Conservation (phyloP, 2,113 vertebrate genomes). For the Nibea albiflora region DNA sequence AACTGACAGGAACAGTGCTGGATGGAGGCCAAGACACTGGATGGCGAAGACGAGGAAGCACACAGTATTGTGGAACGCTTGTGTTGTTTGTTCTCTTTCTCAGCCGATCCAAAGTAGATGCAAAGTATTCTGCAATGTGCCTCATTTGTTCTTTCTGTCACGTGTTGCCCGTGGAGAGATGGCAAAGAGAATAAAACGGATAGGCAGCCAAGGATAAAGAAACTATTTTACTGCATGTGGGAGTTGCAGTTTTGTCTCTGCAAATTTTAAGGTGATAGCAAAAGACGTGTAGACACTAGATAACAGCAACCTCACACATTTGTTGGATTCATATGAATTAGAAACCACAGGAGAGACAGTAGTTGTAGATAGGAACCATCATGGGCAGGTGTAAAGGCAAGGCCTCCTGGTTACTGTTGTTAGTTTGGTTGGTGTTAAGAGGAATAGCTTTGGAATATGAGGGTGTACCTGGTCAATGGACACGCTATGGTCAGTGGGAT, state of each 20-base stretch:
- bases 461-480: slow-evolving; percentile 93
- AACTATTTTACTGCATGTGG: slow-evolving; percentile 50
- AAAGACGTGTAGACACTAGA: slow-evolving; percentile 47
- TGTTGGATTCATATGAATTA: slow-evolving; percentile 64
- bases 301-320: slow-evolving; percentile 26
- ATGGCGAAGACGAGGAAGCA: slow-evolving; percentile 77
- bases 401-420: slow-evolving; percentile 60
- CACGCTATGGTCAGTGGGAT: slow-evolving; percentile 92
- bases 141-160: slow-evolving; percentile 56
- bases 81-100: slow-evolving; percentile 67
- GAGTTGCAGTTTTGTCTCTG: slow-evolving; percentile 38
- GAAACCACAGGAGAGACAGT: slow-evolving; percentile 48
- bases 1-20: slow-evolving; percentile 67
- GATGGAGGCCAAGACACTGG: slow-evolving; percentile 78
- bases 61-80: slow-evolving; percentile 67
- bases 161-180: slow-evolving; percentile 74
- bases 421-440: slow-evolving; percentile 75
- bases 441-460: slow-evolving; percentile 89
- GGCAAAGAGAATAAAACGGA: slow-evolving; percentile 74
- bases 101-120: slow-evolving; percentile 66
- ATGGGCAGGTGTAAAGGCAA: slow-evolving; percentile 70
- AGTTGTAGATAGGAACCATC: slow-evolving; percentile 66
- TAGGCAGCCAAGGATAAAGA: slow-evolving; percentile 75
- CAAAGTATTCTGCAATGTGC: slow-evolving; percentile 62
- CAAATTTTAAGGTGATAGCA: slow-evolving; percentile 49